A percentile compares a stretch with the other conserved stretches of the same genome.
These are phyloP conservation scores for Diorhabda carinulata DNA, from an alignment of 1,140 invertebrate species.

Conservation along the genomic window DNA sequence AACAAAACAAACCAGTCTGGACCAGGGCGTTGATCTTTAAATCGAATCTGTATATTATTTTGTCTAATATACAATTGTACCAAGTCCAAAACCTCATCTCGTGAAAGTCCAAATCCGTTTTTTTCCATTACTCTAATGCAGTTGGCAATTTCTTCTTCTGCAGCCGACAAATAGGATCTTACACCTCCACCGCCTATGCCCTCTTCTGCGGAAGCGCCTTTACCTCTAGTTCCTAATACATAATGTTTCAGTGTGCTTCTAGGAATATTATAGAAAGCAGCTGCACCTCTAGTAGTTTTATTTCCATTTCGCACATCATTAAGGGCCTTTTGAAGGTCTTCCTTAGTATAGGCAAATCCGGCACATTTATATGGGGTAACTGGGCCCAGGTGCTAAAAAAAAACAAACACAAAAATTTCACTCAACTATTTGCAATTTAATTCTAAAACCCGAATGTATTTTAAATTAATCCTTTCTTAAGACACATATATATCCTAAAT, in stretches of 20 bases:
- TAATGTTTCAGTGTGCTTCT: slow-evolving; percentile 1
- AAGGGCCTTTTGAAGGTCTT: neutral
- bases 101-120: slow-evolving; percentile 39
- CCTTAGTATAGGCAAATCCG: too few relatives aligned
- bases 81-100: slow-evolving; percentile 34
- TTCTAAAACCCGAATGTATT: too few relatives aligned
- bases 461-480: too few relatives aligned
- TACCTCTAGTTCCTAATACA: slow-evolving; percentile 4
- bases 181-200: neutral
- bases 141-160: slow-evolving; percentile 25
- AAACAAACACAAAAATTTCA: too few relatives aligned
- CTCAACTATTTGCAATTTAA: too few relatives aligned
- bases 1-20: slow-evolving; percentile 42
- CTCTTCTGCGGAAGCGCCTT: neutral
- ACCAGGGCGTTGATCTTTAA: slow-evolving; percentile 41
- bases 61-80: slow-evolving; percentile 30
- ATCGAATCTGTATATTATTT: slow-evolving; percentile 37
- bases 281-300: too few relatives aligned
- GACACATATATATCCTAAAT: too few relatives aligned
- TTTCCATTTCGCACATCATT: neutral
- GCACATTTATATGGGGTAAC: too few relatives aligned
- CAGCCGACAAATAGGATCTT: slow-evolving; percentile 23
- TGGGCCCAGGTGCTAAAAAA: too few relatives aligned
- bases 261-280: neutral
- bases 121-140: slow-evolving; percentile 34